Percentiles rank a stretch among this genome's conserved stretches.
phyloP scores from a whole-genome alignment of 1,140 invertebrate genomes.

The Odontomachus brunneus region DNA sequence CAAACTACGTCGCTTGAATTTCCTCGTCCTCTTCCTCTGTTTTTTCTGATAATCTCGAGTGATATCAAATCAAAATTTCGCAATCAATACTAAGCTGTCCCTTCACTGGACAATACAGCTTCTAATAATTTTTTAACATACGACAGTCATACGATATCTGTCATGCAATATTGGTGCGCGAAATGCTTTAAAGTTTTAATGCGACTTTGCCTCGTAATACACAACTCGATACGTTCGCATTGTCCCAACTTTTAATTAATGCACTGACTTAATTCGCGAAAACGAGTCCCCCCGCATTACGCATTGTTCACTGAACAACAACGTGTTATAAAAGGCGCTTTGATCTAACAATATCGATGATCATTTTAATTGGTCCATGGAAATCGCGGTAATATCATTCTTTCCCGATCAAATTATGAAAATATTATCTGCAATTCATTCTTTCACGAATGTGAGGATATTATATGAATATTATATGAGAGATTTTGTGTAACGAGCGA shows the following conservation, averaged over 20 bases:
- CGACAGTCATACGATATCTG: no score
- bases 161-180: not conserved
- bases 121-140: not conserved
- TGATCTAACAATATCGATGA: no score
- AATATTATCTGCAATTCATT: no score
- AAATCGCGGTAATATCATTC: not conserved
- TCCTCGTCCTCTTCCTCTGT: not conserved
- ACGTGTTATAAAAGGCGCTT: no score
- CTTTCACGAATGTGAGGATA: no score
- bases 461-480: not conserved
- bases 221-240: constrained; percentile 28
- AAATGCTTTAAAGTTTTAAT: constrained; percentile 42
- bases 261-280: constrained; percentile 1
- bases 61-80: not conserved
- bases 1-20: not conserved
- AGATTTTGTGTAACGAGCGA: not conserved
- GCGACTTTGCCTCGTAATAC: constrained; percentile 15
- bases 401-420: not conserved
- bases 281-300: not conserved
- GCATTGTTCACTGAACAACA: no score
- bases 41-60: not conserved
- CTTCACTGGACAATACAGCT: not conserved
- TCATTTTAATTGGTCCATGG: constrained; percentile 10
- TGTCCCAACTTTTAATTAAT: constrained; percentile 38
- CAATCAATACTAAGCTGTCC: not conserved